phyloP scores from a whole-genome alignment of 2,797 vertebrate genomes.

The Eidolon dupreanum region DNA sequence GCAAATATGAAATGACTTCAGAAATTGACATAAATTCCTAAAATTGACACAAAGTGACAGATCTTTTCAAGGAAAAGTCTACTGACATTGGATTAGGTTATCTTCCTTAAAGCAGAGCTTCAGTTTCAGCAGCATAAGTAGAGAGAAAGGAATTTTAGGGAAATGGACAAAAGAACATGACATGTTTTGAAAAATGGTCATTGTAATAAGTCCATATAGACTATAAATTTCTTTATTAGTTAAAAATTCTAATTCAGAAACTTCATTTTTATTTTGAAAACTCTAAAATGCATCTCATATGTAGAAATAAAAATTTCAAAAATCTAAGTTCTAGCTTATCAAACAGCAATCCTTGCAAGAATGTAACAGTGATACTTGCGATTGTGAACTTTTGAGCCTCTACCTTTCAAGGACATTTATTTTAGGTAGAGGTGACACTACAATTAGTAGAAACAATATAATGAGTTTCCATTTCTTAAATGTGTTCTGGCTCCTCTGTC shows the following conservation, averaged over 20 bases:
- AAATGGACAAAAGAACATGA: not conserved
- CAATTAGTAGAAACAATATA: not conserved
- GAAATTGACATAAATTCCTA: slow-evolving; percentile 73
- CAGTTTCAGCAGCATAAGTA: not conserved
- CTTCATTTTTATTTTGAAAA: slow-evolving; percentile 15
- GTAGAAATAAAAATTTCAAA: not conserved
- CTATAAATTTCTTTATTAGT: not conserved
- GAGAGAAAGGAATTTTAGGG: slow-evolving; percentile 1
- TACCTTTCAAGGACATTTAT: not conserved
- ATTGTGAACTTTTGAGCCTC: not conserved
- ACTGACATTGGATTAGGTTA: slow-evolving; percentile 52
- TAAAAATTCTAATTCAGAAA: slow-evolving; percentile 35
- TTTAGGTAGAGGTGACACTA: not conserved
- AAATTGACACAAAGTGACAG: slow-evolving; percentile 75
- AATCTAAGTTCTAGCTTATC: not conserved
- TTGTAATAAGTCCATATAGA: not conserved
- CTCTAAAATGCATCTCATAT: not conserved
- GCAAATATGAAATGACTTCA: slow-evolving; percentile 70
- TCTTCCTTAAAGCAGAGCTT: slow-evolving; percentile 1
- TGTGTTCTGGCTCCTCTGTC: not conserved
- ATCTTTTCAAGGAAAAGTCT: slow-evolving; percentile 59
- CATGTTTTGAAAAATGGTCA: not conserved
- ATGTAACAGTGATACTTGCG: not conserved
- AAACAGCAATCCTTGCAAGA: not conserved
- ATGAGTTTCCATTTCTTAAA: not conserved